A percentile compares a stretch with the other conserved stretches of the same genome.
Evolutionary conservation across 2,888 invertebrate genomes (phyloP).

Genomic region (Entomobrya proxima): DNA sequence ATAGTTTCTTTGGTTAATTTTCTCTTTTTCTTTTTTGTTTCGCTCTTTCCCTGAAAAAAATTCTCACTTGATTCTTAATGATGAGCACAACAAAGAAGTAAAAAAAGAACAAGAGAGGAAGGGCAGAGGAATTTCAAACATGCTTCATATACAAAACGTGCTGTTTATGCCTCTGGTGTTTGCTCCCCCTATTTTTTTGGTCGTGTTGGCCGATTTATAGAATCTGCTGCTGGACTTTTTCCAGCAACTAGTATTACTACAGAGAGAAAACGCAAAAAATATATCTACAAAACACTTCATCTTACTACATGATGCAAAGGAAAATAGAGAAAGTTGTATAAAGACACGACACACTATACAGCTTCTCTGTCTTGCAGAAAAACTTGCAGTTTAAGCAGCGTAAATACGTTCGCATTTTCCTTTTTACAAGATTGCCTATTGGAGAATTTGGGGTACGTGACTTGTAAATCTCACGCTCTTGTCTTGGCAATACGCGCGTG

Average conservation of each 20-base stretch:
- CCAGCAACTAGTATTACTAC: slow-evolving; percentile 54
- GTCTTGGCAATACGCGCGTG: slow-evolving; percentile 44
- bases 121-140: slow-evolving; percentile 4
- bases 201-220: slow-evolving; percentile 44
- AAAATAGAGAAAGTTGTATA: no score
- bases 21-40: slow-evolving; percentile 21
- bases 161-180: slow-evolving; percentile 33
- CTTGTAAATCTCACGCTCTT: slow-evolving; percentile 57
- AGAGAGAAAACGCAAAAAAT: background rate
- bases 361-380: no score
- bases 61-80: slow-evolving; percentile 20
- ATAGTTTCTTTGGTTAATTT: slow-evolving; percentile 12
- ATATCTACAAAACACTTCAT: no score
- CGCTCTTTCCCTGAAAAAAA: background rate
- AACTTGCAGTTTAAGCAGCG: no score
- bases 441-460: slow-evolving; percentile 54
- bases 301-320: no score
- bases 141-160: slow-evolving; percentile 27
- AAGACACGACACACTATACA: no score
- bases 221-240: slow-evolving; percentile 57
- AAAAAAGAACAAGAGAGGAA: background rate
- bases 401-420: slow-evolving; percentile 28
- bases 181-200: background rate
- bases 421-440: slow-evolving; percentile 38
- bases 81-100: slow-evolving; percentile 11